These are phyloP conservation scores for Poecilus cupreus DNA, from an alignment of 2,888 invertebrate species.

Conservation along the genomic window DNA sequence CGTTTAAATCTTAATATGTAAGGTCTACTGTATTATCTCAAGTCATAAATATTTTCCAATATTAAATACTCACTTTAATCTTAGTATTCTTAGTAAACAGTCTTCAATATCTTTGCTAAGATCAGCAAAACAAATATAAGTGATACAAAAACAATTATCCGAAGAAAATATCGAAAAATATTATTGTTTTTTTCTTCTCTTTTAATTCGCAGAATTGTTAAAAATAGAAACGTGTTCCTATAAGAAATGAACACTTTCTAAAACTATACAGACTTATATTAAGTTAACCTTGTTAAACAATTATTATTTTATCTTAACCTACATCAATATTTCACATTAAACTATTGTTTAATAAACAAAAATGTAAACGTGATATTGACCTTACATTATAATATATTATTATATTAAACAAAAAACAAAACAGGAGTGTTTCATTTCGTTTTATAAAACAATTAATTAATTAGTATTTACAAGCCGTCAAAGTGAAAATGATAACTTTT, in stretches of 20 bases:
- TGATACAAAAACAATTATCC: neutral
- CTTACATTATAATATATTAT: too few species aligned
- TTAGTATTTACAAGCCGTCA: too few species aligned
- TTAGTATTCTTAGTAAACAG: neutral
- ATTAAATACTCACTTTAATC: neutral
- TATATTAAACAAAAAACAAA: neutral
- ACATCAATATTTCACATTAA: neutral
- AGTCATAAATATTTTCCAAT: neutral
- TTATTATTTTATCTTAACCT: slow-evolving; percentile 6
- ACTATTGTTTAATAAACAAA: too few species aligned
- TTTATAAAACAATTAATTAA: too few species aligned
- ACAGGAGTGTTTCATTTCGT: neutral
- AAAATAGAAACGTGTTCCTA: neutral
- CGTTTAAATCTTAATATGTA: neutral
- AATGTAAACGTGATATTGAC: too few species aligned
- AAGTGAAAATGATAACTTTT: too few species aligned
- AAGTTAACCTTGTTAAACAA: neutral
- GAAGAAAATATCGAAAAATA: neutral
- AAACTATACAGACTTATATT: neutral
- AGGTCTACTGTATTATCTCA: neutral
- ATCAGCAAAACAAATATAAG: neutral
- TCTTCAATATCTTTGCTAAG: neutral
- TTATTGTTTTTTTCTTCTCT: neutral
- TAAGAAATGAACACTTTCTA: neutral
- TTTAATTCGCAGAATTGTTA: neutral